phyloP scores from a whole-genome alignment of 1,140 invertebrate species.

The Calosoma granatense region DNA sequence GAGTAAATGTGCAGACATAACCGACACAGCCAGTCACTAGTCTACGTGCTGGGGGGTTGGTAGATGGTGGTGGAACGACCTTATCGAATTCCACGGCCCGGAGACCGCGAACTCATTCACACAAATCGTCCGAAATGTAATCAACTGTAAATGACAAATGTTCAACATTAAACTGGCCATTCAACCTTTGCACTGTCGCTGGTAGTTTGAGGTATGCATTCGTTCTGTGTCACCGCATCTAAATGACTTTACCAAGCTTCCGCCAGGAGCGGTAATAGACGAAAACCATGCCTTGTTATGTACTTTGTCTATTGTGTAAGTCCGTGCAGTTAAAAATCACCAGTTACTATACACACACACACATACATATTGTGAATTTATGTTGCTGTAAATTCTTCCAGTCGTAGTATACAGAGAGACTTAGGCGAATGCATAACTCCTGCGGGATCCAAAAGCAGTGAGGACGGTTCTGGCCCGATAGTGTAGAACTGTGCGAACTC shows the following conservation, averaged over 20 bases:
- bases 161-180: constrained; percentile 18
- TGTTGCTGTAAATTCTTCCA: too few relatives aligned
- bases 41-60: not conserved
- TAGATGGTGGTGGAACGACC: not conserved
- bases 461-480: too few relatives aligned
- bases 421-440: too few relatives aligned
- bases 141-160: constrained; percentile 20
- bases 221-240: constrained; percentile 1
- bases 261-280: not conserved
- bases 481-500: too few relatives aligned
- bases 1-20: constrained; percentile 3
- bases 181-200: constrained; percentile 8
- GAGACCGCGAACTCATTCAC: constrained; percentile 16
- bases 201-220: not conserved
- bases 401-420: too few relatives aligned
- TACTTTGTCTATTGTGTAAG: not conserved
- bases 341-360: not conserved
- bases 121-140: constrained; percentile 18
- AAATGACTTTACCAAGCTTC: not conserved
- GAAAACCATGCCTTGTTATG: not conserved
- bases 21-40: not conserved
- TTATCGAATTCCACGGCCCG: constrained; percentile 5
- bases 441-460: too few relatives aligned
- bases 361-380: too few relatives aligned
- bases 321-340: not conserved